A percentile compares a stretch with the other conserved stretches of the same genome.
These are phyloP conservation scores for Drosophila lutescens DNA, from an alignment of 2,888 invertebrate genomes.

Conservation along the genomic window DNA sequence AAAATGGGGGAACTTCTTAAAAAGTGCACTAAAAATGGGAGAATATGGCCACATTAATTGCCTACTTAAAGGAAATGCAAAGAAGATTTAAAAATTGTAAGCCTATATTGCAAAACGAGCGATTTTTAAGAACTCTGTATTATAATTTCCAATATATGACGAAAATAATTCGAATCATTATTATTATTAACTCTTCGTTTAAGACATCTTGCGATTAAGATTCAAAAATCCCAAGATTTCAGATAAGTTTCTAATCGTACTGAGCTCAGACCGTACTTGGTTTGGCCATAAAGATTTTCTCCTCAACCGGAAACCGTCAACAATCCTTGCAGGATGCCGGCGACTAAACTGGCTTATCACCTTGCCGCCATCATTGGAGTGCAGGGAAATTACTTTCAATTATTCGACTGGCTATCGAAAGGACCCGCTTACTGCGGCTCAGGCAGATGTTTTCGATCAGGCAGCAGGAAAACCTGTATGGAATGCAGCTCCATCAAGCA, in stretches of 20 bases:
- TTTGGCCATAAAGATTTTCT: neutral
- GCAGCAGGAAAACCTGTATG: conserved; percentile 60
- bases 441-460: conserved; percentile 63
- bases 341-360: conserved; percentile 53
- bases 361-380: conserved; percentile 49
- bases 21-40: neutral
- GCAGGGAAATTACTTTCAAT: conserved; percentile 70
- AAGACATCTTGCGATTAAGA: neutral
- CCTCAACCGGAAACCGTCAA: conserved; percentile 54
- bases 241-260: neutral
- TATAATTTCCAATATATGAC: too few species aligned
- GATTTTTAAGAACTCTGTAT: too few species aligned
- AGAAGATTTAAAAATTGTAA: too few species aligned
- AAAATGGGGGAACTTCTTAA: neutral
- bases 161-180: too few species aligned
- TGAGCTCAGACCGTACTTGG: conserved; percentile 1
- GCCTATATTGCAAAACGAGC: too few species aligned
- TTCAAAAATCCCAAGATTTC: neutral
- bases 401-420: conserved; percentile 56
- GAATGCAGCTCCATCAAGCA: conserved; percentile 35
- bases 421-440: conserved; percentile 47
- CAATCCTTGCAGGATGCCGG: conserved; percentile 41
- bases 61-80: neutral
- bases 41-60: neutral
- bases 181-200: neutral